These are phyloP conservation scores for Drosophila takahashii DNA, from an alignment of 1,140 invertebrate genomes.

Conservation along the genomic window DNA sequence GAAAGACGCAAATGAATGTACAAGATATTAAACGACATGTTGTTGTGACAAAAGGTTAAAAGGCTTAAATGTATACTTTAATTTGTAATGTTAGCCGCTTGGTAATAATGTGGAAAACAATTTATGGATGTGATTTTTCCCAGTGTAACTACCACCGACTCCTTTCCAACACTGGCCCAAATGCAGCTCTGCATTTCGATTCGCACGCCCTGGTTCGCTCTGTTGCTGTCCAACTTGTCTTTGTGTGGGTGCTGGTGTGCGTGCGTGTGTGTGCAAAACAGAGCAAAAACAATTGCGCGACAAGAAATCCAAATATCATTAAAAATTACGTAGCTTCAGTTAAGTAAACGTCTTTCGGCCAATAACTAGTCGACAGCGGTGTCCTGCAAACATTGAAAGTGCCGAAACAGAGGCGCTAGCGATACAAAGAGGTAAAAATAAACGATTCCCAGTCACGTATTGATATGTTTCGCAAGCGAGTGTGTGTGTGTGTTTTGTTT, in stretches of 20 bases:
- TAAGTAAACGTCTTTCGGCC: constrained; percentile 17
- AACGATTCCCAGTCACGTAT: constrained; percentile 48
- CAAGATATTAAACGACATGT: no score
- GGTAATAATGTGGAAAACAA: no score
- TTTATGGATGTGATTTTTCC: neutral
- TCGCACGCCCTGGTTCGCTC: constrained; percentile 18
- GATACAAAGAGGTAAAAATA: constrained; percentile 50
- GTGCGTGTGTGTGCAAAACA: constrained; percentile 66
- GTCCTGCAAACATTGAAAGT: constrained; percentile 24
- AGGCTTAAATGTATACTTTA: no score
- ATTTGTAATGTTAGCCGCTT: no score
- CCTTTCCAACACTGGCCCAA: constrained; percentile 15
- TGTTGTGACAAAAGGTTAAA: no score
- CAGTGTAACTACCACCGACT: neutral
- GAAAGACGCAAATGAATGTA: no score
- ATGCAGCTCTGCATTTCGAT: constrained; percentile 19
- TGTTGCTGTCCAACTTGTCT: constrained; percentile 27
- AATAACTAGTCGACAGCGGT: constrained; percentile 8
- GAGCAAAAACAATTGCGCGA: constrained; percentile 81
- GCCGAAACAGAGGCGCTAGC: constrained; percentile 4
- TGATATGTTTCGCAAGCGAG: constrained; percentile 31
- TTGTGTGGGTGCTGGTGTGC: constrained; percentile 34
- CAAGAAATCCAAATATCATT: constrained; percentile 54
- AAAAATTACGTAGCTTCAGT: constrained; percentile 52
- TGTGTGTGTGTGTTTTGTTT: constrained; percentile 65